phyloP scores from a whole-genome alignment of 2,888 invertebrate genomes.

The Sipunculus nudus region DNA sequence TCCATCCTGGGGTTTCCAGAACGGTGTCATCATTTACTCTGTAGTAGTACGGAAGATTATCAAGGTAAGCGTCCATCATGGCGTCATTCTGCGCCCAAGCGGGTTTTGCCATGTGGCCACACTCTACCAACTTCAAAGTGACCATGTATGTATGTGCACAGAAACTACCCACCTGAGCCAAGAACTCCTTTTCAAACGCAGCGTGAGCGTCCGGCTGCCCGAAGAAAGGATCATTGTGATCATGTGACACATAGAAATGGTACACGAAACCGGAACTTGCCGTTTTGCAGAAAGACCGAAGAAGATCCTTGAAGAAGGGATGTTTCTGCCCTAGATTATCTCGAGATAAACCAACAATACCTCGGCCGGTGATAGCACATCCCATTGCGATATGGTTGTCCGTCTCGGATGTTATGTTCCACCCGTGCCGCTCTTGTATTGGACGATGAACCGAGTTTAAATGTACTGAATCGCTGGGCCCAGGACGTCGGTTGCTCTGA shows the following conservation, averaged over 20 bases:
- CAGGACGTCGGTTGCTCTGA: too few species aligned
- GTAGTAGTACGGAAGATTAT: conserved; percentile 43
- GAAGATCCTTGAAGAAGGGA: conserved; percentile 39
- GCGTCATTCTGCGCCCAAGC: conserved; percentile 46
- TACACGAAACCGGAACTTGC: conserved; percentile 36
- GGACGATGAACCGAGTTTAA: too few species aligned
- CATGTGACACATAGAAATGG: conserved; percentile 41
- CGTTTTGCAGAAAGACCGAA: conserved; percentile 41
- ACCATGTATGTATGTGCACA: conserved; percentile 33
- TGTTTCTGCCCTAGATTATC: conserved; percentile 23
- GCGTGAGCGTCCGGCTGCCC: conserved; percentile 19
- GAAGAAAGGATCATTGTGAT: conserved; percentile 39
- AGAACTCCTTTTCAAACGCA: conserved; percentile 26
- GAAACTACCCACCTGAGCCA: conserved; percentile 5
- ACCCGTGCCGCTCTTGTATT: too few species aligned
- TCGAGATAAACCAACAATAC: too few species aligned
- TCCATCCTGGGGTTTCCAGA: conserved; percentile 40
- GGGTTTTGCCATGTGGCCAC: conserved; percentile 35
- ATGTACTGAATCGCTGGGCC: too few species aligned
- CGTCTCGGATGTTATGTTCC: too few species aligned
- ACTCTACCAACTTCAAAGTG: conserved; percentile 39
- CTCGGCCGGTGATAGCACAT: too few species aligned
- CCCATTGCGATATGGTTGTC: too few species aligned
- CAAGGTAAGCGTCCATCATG: conserved; percentile 46
- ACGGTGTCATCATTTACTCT: conserved; percentile 43